Percentiles rank a stretch among this genome's conserved stretches.
Conservation (phyloP, 2,113 vertebrate species). For the Cyanoderma ruficeps region DNA sequence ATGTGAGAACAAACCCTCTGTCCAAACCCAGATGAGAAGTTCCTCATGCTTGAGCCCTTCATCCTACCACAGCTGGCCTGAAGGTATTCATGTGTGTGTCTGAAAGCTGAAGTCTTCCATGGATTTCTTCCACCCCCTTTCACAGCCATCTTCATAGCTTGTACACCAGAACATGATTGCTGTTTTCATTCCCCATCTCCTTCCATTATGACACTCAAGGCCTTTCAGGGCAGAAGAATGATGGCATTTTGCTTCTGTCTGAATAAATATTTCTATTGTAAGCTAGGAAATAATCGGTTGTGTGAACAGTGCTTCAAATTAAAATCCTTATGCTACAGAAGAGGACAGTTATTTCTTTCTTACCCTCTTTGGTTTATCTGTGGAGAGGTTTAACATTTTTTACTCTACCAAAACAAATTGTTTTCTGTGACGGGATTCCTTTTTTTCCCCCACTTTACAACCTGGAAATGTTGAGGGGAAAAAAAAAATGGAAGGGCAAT, state of each 20-base stretch:
- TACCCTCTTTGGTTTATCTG: background rate
- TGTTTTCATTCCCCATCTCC: background rate
- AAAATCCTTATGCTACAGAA: background rate
- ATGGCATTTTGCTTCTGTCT: background rate
- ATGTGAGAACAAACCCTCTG: background rate
- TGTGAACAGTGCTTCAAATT: background rate
- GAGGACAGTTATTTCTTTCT: background rate
- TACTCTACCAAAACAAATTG: constrained; percentile 13
- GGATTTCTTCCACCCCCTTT: background rate
- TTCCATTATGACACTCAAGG: background rate
- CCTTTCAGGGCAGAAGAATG: background rate
- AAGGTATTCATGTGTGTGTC: background rate
- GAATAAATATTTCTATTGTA: background rate
- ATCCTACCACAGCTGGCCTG: background rate
- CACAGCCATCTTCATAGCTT: background rate
- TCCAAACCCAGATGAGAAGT: background rate
- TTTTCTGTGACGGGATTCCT: background rate
- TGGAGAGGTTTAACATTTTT: background rate
- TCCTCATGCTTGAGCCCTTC: background rate
- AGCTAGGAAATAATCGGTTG: background rate
- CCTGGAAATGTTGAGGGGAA: background rate
- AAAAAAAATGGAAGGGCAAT: background rate
- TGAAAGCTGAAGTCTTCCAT: background rate
- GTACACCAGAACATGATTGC: rapidly evolving
- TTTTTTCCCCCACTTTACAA: background rate